Base-by-base conservation (phyloP, 2,888 invertebrate species). In the Cynaeus angustus region DNA sequence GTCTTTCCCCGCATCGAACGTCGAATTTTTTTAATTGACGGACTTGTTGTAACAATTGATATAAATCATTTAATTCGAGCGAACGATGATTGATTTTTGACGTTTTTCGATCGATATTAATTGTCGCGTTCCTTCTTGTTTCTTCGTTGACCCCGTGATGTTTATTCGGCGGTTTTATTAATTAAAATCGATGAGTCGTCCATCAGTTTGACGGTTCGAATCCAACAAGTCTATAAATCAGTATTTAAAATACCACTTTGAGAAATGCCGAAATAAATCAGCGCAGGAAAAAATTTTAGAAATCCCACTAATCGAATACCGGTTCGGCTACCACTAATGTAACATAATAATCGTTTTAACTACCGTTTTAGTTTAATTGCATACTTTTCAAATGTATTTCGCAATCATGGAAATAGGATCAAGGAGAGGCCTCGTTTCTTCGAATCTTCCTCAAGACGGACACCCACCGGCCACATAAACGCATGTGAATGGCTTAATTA, bases 251-350 rank as follows among this genome's bases (percentile, higher is more conserved):
- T 68, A 62, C 68, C 68, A 64, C 68, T 68, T 62, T 56, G 68
- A 41, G 68, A 68, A 64, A 68, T 64, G 48, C 68, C 68, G 41
- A 55, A 65, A 65, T 69, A 66, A 69, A 69, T 69, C 65, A 69
- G 43, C n/a, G 46, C 33, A 41, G 9, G 66, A 52, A 69, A 69
- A 69, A 69, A 68, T 64, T 66, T 59, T 45, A 69, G 59, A 65
- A 69, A 69, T 69, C 53, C 53, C 41, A 65, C 68, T 56, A 64
- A 64, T 68, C 64, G 50, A 33, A 68, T 68, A 68, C 68, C 68
- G 64, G 68, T 68, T 64, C 37, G 55, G 68, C 68, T 64, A 68
- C 68, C 64, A 62, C 62, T 59, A 59, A 67, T 30, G 66, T 37
- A 66, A 67, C 59, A 59, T 59, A 67, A 67, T 67, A 67, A 66